Base-by-base conservation (phyloP, 2,888 invertebrate species). In the Lycaena phlaeas region DNA sequence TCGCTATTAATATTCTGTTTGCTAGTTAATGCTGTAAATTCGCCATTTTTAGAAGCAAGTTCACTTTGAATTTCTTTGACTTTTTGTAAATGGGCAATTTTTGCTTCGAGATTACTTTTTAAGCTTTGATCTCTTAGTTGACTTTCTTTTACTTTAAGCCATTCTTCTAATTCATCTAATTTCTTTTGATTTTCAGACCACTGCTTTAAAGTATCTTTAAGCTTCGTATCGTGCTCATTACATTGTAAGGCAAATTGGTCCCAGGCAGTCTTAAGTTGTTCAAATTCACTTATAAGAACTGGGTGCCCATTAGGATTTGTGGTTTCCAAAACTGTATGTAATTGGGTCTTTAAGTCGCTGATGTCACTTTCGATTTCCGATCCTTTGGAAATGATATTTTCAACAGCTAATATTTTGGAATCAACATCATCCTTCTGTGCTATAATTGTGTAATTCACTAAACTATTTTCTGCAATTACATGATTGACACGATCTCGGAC, bases 111-210 rank as follows among this genome's bases (percentile, higher is more conserved):
- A 2, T 92, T 93, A 59, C 91, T 95, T 68, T 94, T 94, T 1
- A 96, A 85, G 51, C 94, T 93, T 70, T 95, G 95, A 64, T 96
- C 95, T 69, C 96, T 93, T 0, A 96, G 88, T 62, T 92, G 90
- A 36, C 88, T 87, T 73, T 97, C 97, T 61, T 93, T 93, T 38
- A 90, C 87, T 63, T 93, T 94, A 37, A 95, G 85, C 97, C 97
- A 97, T 36, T 88, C 86, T 57, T 92, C 92, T 1, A 97, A 79
- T 42, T 88, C 88, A 49, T 94, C 92, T 22, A 95, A 87, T 12
- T 90, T 87, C 36, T 88, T 88, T 57, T 94, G 93, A 53, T 94
- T 93, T 60, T 93, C 90, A 29, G 90, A 90, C 90, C 94, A 95
- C 60, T 93, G 90, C 34, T 89, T 89, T 48, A 93, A 89, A 4